phyloP scores from a whole-genome alignment of 2,888 invertebrate genomes.

The Eupeodes luniger region DNA sequence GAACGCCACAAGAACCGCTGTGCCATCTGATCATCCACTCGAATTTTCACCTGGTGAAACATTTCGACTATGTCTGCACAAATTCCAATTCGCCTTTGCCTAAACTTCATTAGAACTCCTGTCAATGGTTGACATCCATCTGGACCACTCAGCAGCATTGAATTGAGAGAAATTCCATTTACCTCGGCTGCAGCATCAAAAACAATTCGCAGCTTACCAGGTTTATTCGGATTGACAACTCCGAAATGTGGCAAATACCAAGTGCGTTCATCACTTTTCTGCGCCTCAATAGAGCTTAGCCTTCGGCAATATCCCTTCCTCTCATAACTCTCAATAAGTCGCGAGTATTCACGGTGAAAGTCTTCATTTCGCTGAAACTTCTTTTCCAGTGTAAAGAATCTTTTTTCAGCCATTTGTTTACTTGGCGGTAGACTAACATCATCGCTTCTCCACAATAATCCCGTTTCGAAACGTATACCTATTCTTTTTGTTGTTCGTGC shows the following conservation, averaged over 20 bases:
- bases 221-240: background rate
- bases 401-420: conserved; percentile 65
- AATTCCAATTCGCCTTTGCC: conserved; percentile 6
- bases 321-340: conserved; percentile 64
- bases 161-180: background rate
- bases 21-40: conserved; percentile 30
- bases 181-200: conserved; percentile 2
- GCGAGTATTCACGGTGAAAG: conserved; percentile 54
- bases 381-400: conserved; percentile 67
- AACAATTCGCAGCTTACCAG: background rate
- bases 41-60: conserved; percentile 39
- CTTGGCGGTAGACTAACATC: conserved; percentile 44
- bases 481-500: conserved; percentile 15
- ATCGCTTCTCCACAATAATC: conserved; percentile 43
- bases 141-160: background rate
- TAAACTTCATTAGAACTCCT: conserved; percentile 6
- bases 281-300: conserved; percentile 14
- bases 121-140: background rate
- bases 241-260: background rate
- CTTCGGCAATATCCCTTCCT: conserved; percentile 74
- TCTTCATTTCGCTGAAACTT: conserved; percentile 57
- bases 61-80: conserved; percentile 20
- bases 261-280: background rate
- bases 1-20: background rate
- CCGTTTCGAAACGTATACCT: conserved; percentile 32